Base-by-base conservation (phyloP, 2,888 invertebrate species). In the Boloria euphrosyne region DNA sequence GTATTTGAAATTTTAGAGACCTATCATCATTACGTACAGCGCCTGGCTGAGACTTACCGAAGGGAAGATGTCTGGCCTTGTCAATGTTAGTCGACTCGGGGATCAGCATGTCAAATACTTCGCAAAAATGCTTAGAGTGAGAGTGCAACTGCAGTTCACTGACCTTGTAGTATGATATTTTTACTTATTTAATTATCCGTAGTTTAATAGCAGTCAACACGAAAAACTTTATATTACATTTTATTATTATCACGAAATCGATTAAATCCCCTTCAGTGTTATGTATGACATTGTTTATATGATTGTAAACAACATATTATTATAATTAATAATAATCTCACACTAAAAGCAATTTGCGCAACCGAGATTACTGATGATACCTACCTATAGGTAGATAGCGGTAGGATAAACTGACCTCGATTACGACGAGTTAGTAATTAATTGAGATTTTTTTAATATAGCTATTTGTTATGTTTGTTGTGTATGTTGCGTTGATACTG, bases 1-100 rank as follows among this genome's bases (percentile, higher is more conserved):
- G n/a, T n/a, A 51, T 31, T 18, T 60, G 46, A 52, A 51, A 71
- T 82, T 81, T 38, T 78, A 93, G 93, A 87, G 81, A 74, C 83
- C 87, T 3, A 6, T 92, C 13, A 75, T 89, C 62, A 80, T 93
- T 50, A 92, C 90, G 1, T 93, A 93, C 79, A 91, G 93, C 71
- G 93, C 93, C 0, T 87, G 89, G 84, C 74, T 94, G 64, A 85
- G 81, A 65, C 82, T 94, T 69, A 82, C 85, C 60, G 78, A 92
- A 65, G 93, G 93, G 1, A 76, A 80, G 74, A 84, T 93, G 85
- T 84, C 85, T 7, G 93, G 93, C 4, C 75, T 93, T 16, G 82
- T 84, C 4, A 90, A 92, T 62, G 83, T 93, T 1, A 77, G 76
- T 4, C 89, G 93, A 44, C 84, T 83, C 38, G 92, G 92, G 3